Evolutionary conservation across 2,888 invertebrate genomes (phyloP), one percentile per base, ranked within the genome.

Genomic region (Platycheirus albimanus): DNA sequence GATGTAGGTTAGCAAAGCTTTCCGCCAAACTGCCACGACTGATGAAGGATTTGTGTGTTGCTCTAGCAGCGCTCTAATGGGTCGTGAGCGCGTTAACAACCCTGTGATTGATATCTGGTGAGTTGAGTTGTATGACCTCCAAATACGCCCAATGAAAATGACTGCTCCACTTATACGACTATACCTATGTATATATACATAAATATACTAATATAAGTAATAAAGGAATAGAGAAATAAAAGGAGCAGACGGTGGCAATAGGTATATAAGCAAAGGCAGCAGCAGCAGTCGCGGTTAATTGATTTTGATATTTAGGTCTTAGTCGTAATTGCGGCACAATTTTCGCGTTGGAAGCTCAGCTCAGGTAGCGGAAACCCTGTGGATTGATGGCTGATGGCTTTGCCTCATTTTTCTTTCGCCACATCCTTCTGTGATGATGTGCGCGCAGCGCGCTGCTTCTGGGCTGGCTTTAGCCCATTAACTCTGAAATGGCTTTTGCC

Each of bases 291-390:
- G 77, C 69, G 78, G 72, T 72, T 83, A 83, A 83, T 83, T 83
- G 78, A 83, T 83, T 83, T 83, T 69, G 69, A 63, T 83, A 83
- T 83, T 83, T 78, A 78, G 78, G 72, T 74, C 63, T 83, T 30
- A 78, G 43, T 24, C 64, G 71, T 83, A 78, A 83, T 83, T 78
- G 67, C 67, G 67, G 83, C 20, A 66, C 61, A 64, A 69, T 78
- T 69, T 72, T 47, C 43, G 69, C 20, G 30, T 15, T 43, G 38
- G 36, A 28, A 67, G 43, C 43, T 38, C 43, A 58, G 41, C 51
- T 51, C 75, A 80, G 76, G 80, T 76, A 70, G 30, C 19, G 52
- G 51, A 43, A 41, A 52, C 38, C 30, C 64, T 30, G 70, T 45
- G 17, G 61, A 71, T 81, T 76, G 80, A 76, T 70, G 80, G 76